phyloP scores from a whole-genome alignment of 2,797 vertebrate species.

The Anguilla obscura region DNA sequence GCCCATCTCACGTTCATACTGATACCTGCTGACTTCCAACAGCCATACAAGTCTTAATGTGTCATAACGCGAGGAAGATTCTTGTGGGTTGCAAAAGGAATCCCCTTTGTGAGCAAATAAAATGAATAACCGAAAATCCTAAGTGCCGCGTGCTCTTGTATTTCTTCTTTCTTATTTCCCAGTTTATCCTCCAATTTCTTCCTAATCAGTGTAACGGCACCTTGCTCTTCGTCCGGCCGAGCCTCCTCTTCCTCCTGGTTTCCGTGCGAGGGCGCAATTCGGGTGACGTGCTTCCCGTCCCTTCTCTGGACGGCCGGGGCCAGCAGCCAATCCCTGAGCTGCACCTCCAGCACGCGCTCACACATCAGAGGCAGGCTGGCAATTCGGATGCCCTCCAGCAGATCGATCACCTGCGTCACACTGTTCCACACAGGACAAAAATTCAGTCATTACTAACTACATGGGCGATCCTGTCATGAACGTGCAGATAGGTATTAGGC shows the following conservation, averaged over 20 bases:
- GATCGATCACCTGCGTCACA: conserved; percentile 86
- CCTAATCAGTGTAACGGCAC: conserved; percentile 40
- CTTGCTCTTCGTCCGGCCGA: conserved; percentile 45
- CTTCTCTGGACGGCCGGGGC: conserved; percentile 72
- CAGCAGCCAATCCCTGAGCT: conserved; percentile 81
- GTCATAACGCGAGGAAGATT: neutral
- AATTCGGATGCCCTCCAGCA: conserved; percentile 80
- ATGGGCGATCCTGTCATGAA: neutral
- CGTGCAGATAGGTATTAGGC: neutral
- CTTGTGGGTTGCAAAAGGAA: neutral
- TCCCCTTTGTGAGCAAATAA: neutral
- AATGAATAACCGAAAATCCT: neutral
- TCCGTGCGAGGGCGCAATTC: conserved; percentile 52
- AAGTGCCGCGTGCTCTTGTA: neutral
- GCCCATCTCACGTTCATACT: neutral
- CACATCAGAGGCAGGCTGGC: conserved; percentile 74
- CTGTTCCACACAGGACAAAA: conserved; percentile 56
- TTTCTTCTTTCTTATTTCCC: neutral
- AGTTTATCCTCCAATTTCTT: fast-evolving
- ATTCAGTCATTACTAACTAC: neutral
- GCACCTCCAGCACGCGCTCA: conserved; percentile 82
- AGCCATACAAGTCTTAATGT: neutral
- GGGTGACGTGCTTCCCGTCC: conserved; percentile 64
- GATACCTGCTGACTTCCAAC: neutral
- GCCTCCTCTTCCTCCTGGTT: conserved; percentile 46